Conservation (phyloP, 2,113 vertebrate genomes). For the Speoplatyrhinus poulsoni region DNA sequence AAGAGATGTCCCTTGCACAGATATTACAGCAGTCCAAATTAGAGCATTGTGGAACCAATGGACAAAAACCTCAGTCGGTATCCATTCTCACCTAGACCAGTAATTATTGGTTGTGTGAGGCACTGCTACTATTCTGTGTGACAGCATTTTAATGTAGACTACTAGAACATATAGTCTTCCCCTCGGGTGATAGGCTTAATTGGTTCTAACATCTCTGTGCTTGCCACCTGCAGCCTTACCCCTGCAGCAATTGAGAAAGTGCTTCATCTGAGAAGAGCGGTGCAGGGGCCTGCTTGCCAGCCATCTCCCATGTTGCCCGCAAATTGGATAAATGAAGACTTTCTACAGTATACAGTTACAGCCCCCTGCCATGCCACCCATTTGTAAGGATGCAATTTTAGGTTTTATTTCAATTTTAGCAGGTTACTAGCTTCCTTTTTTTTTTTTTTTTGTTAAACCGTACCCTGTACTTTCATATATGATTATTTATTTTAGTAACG, state of each 20-base stretch:
- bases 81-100: neutral
- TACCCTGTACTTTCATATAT: neutral
- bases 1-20: neutral
- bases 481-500: neutral
- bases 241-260: constrained; percentile 23
- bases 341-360: constrained; percentile 14
- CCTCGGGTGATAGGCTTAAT: constrained; percentile 11
- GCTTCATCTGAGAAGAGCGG: constrained; percentile 34
- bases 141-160: constrained; percentile 5
- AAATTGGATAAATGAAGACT: constrained; percentile 54
- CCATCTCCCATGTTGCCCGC: constrained; percentile 27
- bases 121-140: neutral
- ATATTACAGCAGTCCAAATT: neutral
- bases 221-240: constrained; percentile 36
- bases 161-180: constrained; percentile 6
- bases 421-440: neutral
- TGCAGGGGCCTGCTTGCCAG: constrained; percentile 35
- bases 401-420: constrained; percentile 18
- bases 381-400: constrained; percentile 31
- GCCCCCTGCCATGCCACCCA: constrained; percentile 21
- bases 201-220: constrained; percentile 24
- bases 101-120: neutral
- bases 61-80: constrained; percentile 48
- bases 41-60: constrained; percentile 21
- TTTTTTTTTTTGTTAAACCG: constrained; percentile 1